Conservation (phyloP, 2,797 vertebrate genomes). For the Onychomys arenicola region DNA sequence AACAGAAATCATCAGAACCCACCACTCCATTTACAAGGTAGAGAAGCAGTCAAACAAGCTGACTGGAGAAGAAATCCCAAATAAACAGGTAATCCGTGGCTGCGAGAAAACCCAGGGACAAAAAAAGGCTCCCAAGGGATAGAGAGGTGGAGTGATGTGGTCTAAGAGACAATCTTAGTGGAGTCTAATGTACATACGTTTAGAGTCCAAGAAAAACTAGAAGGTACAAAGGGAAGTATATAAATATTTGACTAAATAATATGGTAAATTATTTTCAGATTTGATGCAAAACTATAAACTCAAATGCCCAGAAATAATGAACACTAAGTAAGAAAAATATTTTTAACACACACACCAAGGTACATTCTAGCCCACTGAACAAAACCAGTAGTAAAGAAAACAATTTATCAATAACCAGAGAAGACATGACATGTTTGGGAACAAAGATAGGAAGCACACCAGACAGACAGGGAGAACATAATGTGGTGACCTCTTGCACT, state of each 20-base stretch:
- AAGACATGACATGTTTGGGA: background rate
- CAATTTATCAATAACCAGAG: background rate
- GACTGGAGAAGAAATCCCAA: background rate
- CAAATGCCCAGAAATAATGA: background rate
- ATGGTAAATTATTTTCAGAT: slow-evolving; percentile 7
- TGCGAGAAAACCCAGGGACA: background rate
- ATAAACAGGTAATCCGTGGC: background rate
- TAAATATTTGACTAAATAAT: background rate
- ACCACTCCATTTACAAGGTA: background rate
- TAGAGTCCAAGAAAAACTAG: background rate
- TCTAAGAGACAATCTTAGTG: background rate
- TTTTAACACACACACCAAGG: background rate
- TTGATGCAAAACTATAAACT: background rate
- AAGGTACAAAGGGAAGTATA: background rate
- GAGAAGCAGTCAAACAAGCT: background rate
- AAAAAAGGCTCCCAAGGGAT: background rate
- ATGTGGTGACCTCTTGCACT: background rate
- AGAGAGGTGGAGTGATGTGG: background rate
- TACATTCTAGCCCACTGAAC: background rate
- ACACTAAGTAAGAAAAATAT: background rate
- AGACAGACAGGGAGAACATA: background rate
- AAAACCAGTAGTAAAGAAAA: background rate
- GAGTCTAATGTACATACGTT: background rate
- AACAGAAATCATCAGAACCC: background rate
- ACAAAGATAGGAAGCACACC: background rate